phyloP scores from a whole-genome alignment of 1,140 invertebrate species.

The Caenorhabditis elegans region WBcel235 BX284603.4:5675501-5676000 shows the following conservation, averaged over 20 bases:
- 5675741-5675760: conserved; percentile 7
- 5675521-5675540: neutral
- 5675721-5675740: conserved; percentile 27
- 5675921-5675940: no score
- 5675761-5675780: neutral
- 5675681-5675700: conserved; percentile 25
- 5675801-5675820: neutral
- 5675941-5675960: no score
- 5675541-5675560: neutral
- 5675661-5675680: neutral
- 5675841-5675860: conserved; percentile 18
- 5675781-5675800: conserved; percentile 2
- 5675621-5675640: neutral
- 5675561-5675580: neutral
- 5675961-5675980: no score
- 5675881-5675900: conserved; percentile 31
- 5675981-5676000: no score
- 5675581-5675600: neutral
- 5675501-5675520: conserved; percentile 31
- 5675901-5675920: neutral
- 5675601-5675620: conserved; percentile 8
- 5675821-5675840: neutral
- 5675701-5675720: conserved; percentile 23
- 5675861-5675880: neutral
- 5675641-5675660: neutral